Percentiles rank a stretch among this genome's conserved stretches.
These are phyloP conservation scores for Drosophila ficusphila DNA, from an alignment of 1,140 invertebrate genomes.

Conservation along the genomic window DNA sequence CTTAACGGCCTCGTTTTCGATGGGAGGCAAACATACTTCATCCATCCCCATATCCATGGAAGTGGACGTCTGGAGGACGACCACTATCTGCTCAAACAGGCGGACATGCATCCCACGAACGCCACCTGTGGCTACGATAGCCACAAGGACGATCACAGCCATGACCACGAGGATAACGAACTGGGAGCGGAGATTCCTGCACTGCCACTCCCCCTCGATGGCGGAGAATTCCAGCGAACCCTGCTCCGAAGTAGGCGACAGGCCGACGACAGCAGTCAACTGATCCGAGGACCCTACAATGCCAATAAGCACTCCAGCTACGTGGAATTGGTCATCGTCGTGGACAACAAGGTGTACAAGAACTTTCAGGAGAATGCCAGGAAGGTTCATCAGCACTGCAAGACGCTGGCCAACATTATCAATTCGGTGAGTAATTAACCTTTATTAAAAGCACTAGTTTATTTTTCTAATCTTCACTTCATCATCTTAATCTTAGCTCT, in stretches of 20 bases:
- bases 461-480: no score
- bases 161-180: slow-evolving; percentile 3
- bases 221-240: slow-evolving; percentile 85
- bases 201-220: slow-evolving; percentile 61
- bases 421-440: slow-evolving; percentile 93
- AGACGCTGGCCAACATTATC: slow-evolving; percentile 97
- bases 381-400: slow-evolving; percentile 91
- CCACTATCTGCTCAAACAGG: slow-evolving; percentile 85
- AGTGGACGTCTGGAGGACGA: slow-evolving; percentile 69
- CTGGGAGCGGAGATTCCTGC: slow-evolving; percentile 10
- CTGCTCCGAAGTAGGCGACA: slow-evolving; percentile 87
- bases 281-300: slow-evolving; percentile 93
- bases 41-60: slow-evolving; percentile 85
- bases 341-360: slow-evolving; percentile 93
- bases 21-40: slow-evolving; percentile 90
- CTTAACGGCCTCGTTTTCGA: slow-evolving; percentile 93
- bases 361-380: slow-evolving; percentile 89
- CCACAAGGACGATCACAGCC: slow-evolving; percentile 44
- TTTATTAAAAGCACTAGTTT: neutral
- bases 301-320: slow-evolving; percentile 93
- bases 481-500: slow-evolving; percentile 88
- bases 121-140: slow-evolving; percentile 88
- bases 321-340: slow-evolving; percentile 96
- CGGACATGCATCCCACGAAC: slow-evolving; percentile 87
- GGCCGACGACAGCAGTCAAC: slow-evolving; percentile 85